Evolutionary conservation across 2,113 vertebrate genomes (phyloP), one percentile per base, ranked within the genome.

Genomic region (Leptobrachium leishanense): DNA sequence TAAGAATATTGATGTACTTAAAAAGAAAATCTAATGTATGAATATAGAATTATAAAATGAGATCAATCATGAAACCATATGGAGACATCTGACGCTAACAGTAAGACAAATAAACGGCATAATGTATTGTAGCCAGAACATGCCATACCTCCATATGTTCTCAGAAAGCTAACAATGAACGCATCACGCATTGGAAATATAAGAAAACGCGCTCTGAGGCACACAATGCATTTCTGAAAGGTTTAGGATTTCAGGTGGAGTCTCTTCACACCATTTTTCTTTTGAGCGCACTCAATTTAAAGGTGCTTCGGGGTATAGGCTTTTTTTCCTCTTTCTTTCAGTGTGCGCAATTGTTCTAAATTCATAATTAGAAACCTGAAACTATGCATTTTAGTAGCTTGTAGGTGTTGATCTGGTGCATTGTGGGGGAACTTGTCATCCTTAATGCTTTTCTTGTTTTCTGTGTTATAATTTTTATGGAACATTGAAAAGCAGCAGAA

Each of bases 241-340:
- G 53, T 85, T 83, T 83, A 75, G 81, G 84, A 77, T 87, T 67
- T 83, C 55, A 89, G 83, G 84, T 85, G 82, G 0, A 9, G 76
- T 82, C 83, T 72, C 84, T 85, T 82, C 82, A 84, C 84, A 82
- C 72, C 65, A 83, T 54, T 86, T 87, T 87, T 83, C 85, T 89
- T 88, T 85, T 82, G 81, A 62, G 82, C 77, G 77, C 85, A 87
- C 70, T 74, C 83, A 81, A 86, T 76, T 73, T 84, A 84, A 87
- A 89, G 90, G 88, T 80, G 59, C 82, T 46, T 82, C 8, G 65
- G 43, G 39, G 70, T 59, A 59, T 15, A 63, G 64, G 40, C 74
- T n/a, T 79, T 12, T 76, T 79, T 43, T 74, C 68, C 72, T 68
- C 76, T 76, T 59, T 81, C 82, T 81, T 72, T 59, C 43, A 43